phyloP scores from a whole-genome alignment of 2,113 vertebrate genomes.

The Mugil cephalus region DNA sequence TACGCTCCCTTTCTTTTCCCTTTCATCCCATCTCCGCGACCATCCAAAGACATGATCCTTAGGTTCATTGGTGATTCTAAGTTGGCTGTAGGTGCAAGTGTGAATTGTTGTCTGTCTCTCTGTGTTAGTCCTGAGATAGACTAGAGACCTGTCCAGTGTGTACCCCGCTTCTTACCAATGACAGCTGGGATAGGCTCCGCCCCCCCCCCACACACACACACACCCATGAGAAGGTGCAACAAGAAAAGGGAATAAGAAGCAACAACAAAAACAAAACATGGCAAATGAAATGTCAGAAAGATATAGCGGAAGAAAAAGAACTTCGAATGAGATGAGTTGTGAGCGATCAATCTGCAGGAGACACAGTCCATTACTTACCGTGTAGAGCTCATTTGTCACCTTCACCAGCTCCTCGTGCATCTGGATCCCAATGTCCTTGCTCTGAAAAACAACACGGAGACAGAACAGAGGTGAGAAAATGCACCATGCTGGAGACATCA shows the following conservation, averaged over 20 bases:
- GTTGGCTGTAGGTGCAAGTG: no score
- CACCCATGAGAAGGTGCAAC: no score
- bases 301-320: constrained; percentile 3
- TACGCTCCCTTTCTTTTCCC: no score
- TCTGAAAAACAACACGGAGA: constrained; percentile 84
- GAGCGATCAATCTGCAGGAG: constrained; percentile 49
- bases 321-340: constrained; percentile 24
- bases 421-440: constrained; percentile 98
- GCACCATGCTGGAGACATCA: constrained; percentile 16
- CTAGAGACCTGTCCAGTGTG: no score
- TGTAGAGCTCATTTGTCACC: constrained; percentile 98
- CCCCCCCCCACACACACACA: no score
- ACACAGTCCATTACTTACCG: constrained; percentile 86
- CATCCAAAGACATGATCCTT: no score
- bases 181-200: no score
- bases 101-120: no score
- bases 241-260: not conserved
- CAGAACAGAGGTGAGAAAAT: constrained; percentile 12
- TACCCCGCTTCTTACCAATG: no score
- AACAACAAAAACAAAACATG: not conserved
- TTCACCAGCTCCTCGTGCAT: constrained; percentile 99
- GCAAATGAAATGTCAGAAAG: constrained; percentile 7
- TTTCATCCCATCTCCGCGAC: no score
- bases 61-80: no score
- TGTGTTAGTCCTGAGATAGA: no score